These are phyloP conservation scores for Lamellibrachia luymesi DNA, from an alignment of 1,140 invertebrate genomes.

Conservation along the genomic window DNA sequence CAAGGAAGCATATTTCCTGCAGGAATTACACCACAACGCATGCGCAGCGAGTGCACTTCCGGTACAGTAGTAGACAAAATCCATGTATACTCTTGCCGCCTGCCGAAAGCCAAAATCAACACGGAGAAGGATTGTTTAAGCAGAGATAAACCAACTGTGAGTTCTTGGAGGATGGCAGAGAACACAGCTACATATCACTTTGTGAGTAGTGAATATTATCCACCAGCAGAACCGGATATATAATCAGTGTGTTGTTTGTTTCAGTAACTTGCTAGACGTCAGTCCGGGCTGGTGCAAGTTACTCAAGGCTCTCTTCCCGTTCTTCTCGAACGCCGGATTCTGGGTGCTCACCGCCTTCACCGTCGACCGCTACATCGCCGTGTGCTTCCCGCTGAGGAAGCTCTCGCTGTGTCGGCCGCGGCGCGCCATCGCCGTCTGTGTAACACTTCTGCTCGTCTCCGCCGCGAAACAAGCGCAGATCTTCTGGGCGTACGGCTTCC, in stretches of 20 bases:
- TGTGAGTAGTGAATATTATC: too few relatives aligned
- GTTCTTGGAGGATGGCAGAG: too few relatives aligned
- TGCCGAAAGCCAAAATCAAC: too few relatives aligned
- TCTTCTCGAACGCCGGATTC: neutral
- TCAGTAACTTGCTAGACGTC: neutral
- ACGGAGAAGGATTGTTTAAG: too few relatives aligned
- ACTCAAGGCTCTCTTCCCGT: neutral
- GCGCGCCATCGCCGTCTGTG: neutral
- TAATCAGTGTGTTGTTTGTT: neutral
- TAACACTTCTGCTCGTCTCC: neutral
- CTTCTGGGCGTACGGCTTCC: neutral
- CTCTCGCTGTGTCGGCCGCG: neutral
- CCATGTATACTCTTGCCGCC: too few relatives aligned
- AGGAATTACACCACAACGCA: too few relatives aligned
- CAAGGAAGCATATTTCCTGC: too few relatives aligned
- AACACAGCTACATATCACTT: too few relatives aligned
- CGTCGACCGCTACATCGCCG: constrained; percentile 24
- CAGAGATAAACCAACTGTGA: too few relatives aligned
- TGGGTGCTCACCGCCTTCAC: constrained; percentile 26
- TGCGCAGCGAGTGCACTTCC: too few relatives aligned
- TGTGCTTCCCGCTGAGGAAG: constrained; percentile 24
- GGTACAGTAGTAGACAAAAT: too few relatives aligned
- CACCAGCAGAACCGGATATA: too few relatives aligned
- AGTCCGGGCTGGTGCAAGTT: neutral
- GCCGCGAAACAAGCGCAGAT: neutral